Percentiles rank a stretch among this genome's conserved stretches.
These are phyloP conservation scores for Phrynocephalus vlangalii DNA, from an alignment of 2,797 vertebrate species.

Conservation along the genomic window DNA sequence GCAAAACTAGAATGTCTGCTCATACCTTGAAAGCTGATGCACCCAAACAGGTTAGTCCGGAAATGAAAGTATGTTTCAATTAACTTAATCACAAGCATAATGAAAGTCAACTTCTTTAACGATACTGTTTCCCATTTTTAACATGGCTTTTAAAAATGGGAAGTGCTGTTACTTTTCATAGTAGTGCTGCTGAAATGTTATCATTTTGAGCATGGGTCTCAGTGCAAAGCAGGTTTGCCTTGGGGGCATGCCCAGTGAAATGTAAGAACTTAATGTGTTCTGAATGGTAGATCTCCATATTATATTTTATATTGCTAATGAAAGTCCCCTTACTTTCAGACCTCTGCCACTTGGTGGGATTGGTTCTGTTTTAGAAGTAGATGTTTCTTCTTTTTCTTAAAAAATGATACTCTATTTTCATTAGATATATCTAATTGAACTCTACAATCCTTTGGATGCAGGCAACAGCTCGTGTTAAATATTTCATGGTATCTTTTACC, in stretches of 20 bases:
- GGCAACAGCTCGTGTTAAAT: neutral
- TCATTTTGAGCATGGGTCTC: neutral
- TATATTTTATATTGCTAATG: neutral
- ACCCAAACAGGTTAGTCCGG: slow-evolving; percentile 90
- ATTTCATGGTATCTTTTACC: slow-evolving; percentile 6
- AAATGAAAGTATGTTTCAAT: neutral
- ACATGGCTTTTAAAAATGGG: neutral
- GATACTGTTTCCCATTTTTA: neutral
- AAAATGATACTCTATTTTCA: neutral
- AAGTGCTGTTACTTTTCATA: neutral
- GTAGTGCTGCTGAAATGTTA: neutral
- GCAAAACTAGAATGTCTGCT: slow-evolving; percentile 85
- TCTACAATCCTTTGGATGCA: neutral
- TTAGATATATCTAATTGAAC: neutral
- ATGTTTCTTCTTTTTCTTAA: neutral
- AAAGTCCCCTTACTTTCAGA: neutral
- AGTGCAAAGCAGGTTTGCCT: neutral
- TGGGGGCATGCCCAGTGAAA: neutral
- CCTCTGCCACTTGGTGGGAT: neutral
- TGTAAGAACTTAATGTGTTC: neutral
- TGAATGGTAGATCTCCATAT: neutral
- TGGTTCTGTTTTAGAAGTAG: neutral
- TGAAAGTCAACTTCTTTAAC: neutral
- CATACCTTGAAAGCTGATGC: slow-evolving; percentile 80
- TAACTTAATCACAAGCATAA: neutral